phyloP scores from a whole-genome alignment of 2,113 vertebrate species.

The Ammospiza caudacuta region DNA sequence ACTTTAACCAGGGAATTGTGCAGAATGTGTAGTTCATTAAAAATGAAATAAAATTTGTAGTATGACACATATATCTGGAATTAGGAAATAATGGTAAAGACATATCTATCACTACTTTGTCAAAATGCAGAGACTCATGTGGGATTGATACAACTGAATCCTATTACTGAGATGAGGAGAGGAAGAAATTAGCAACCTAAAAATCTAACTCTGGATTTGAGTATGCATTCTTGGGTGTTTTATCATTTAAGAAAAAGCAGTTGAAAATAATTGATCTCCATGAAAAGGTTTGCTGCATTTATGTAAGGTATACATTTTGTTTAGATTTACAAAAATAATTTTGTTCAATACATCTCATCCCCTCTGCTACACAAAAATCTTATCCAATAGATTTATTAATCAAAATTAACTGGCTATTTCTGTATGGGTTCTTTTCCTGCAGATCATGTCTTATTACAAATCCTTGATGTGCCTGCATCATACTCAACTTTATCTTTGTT shows the following conservation, averaged over 20 bases:
- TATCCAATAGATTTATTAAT: neutral
- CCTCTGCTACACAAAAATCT: neutral
- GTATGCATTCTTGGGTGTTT: neutral
- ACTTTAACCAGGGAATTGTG: neutral
- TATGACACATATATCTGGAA: neutral
- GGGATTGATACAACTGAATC: neutral
- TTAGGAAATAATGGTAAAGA: neutral
- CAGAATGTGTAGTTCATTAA: neutral
- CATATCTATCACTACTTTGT: neutral
- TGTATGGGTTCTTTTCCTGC: neutral
- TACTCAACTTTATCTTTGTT: neutral
- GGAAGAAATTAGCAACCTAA: neutral
- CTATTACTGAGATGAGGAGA: neutral
- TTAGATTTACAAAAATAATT: neutral
- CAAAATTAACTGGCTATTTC: neutral
- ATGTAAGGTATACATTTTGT: neutral
- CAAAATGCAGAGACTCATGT: neutral
- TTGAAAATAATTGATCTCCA: neutral
- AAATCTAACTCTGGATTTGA: neutral
- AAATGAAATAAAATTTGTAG: neutral
- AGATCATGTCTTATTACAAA: neutral
- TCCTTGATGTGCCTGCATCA: neutral
- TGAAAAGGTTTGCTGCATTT: neutral
- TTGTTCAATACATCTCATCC: neutral
- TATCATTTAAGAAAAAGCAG: neutral